Base-by-base conservation (phyloP, 1,140 invertebrate species). In the Araneus ventricosus region DNA sequence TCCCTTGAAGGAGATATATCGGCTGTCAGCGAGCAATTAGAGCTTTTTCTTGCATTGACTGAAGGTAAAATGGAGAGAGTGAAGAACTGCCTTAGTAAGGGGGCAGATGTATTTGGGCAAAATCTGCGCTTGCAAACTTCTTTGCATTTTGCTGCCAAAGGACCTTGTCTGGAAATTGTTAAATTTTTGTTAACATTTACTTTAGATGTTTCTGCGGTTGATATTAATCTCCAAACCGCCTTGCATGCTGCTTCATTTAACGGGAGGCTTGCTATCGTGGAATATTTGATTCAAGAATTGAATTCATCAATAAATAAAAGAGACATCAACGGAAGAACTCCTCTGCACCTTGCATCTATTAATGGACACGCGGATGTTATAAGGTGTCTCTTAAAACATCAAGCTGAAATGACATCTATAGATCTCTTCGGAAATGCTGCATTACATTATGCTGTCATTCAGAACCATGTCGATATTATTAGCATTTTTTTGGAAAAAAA, bases 291-390 rank as follows among this genome's bases (percentile, higher is more conserved):
- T n/a, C 8, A n/a, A n/a, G 8, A 67, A 67, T 10, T 8, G 24
- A 67, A 67, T 3, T 10, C 27, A 14, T 27, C 10, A 3, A 27
- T 67, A 27, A 27, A 89, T 80, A 2, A 0, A 2, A 52, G 2
- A 37, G 88, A 80, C 22, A 10, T 22, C 1, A 37, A n/a, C 17
- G 70, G 88, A 14, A 34, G 22, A 34, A 59, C 39, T 7, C 27
- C 98, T 95, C 98, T 99, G 94, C 98, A 99, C 95, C 98, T 98
- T 0, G 98, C 98, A 2, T 98, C 98, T 1, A 96, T 97, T 94
- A 98, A 98, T 94, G 99, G 99, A 0, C 99, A 99, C 95, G 98
- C 98, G 4, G 98, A 98, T 7, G 99, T 99, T 94, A 99, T 99
- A 94, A 99, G 98, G 95, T 98, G 98, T 0, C 96, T 99, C 22